Percentiles rank a stretch among this genome's conserved stretches.
Conservation (phyloP, 2,888 invertebrate species). For the Cataglyphis altisquamis region DNA sequence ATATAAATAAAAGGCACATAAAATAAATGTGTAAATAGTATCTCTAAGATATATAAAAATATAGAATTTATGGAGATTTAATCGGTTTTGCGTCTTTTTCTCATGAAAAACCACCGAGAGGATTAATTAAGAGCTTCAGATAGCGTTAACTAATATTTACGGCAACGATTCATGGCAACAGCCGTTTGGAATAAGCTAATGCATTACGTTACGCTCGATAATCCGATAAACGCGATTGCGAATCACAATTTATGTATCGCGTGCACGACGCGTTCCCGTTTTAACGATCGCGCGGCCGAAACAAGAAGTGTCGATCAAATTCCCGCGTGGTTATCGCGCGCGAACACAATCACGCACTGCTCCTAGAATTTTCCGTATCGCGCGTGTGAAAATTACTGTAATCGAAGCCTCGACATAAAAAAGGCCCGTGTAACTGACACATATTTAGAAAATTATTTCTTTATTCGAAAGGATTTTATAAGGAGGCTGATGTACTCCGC, state of each 20-base stretch:
- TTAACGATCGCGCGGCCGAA: slow-evolving; percentile 42
- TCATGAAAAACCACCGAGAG: background rate
- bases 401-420: slow-evolving; percentile 40
- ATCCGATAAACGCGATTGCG: slow-evolving; percentile 66
- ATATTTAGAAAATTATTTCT: slow-evolving; percentile 46
- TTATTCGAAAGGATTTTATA: slow-evolving; percentile 27
- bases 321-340: slow-evolving; percentile 9
- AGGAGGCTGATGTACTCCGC: background rate
- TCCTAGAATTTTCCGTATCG: slow-evolving; percentile 29
- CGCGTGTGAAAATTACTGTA: slow-evolving; percentile 49
- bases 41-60: background rate
- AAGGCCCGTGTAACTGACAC: slow-evolving; percentile 34
- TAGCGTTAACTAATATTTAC: slow-evolving; percentile 25
- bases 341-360: slow-evolving; percentile 35
- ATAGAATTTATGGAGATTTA: background rate
- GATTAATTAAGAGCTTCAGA: slow-evolving; percentile 8
- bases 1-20: background rate
- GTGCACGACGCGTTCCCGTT: slow-evolving; percentile 23
- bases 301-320: slow-evolving; percentile 50
- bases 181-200: slow-evolving; percentile 32
- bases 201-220: slow-evolving; percentile 64
- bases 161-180: background rate
- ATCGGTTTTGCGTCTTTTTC: background rate
- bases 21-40: background rate
- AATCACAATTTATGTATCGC: slow-evolving; percentile 61